Evolutionary conservation across 2,888 invertebrate species (phyloP).

Genomic region (Drosophila affinis): DNA sequence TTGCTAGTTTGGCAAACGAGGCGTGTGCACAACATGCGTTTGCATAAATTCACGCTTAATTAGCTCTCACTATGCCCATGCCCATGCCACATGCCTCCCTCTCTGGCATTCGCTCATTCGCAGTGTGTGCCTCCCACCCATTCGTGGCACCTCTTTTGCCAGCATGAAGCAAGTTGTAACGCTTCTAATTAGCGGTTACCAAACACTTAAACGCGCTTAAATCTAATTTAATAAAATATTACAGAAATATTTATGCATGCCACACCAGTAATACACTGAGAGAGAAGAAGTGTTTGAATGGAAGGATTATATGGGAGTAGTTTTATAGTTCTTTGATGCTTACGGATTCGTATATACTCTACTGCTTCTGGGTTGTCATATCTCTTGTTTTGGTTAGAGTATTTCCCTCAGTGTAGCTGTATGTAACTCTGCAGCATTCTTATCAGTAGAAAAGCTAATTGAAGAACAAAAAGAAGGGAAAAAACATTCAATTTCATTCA

Average conservation of each 20-base stretch:
- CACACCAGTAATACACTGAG: not conserved
- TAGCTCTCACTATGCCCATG: conserved; percentile 41
- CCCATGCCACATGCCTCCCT: too few relatives aligned
- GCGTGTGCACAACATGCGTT: conserved; percentile 76
- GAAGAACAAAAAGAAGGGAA: conserved; percentile 14
- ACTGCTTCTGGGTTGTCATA: not conserved
- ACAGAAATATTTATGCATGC: not conserved
- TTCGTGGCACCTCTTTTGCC: not conserved
- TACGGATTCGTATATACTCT: not conserved
- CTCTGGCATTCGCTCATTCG: conserved; percentile 8
- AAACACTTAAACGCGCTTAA: conserved; percentile 32
- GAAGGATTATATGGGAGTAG: too few relatives aligned
- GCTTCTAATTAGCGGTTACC: conserved; percentile 62
- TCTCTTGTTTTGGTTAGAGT: not conserved
- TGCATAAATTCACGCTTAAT: conserved; percentile 78
- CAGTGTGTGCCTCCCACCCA: not conserved
- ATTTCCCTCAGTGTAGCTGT: conserved; percentile 2
- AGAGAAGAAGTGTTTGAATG: too few relatives aligned
- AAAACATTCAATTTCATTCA: conserved; percentile 56
- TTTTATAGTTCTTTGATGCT: too few relatives aligned
- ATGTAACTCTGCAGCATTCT: not conserved
- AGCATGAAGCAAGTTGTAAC: conserved; percentile 33
- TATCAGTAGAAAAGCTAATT: conserved; percentile 33
- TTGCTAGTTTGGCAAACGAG: conserved; percentile 55
- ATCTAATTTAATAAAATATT: conserved; percentile 48